Evolutionary conservation across 2,888 invertebrate species (phyloP).

Genomic region (Catonia carolina): DNA sequence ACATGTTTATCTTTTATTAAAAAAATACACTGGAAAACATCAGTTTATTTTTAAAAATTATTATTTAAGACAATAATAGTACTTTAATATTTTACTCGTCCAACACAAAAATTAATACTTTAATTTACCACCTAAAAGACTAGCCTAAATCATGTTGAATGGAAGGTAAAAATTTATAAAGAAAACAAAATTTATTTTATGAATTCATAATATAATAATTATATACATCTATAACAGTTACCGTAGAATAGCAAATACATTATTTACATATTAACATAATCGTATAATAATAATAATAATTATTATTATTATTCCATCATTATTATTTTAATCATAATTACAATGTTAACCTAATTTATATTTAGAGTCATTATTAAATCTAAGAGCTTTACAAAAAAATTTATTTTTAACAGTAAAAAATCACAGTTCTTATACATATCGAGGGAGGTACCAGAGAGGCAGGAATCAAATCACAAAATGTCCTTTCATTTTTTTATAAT

Average conservation of each 20-base stretch:
- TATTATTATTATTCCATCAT: too few relatives aligned
- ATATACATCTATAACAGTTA: conserved; percentile 18
- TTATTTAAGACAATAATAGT: too few relatives aligned
- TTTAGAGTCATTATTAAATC: neutral
- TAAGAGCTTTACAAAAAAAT: conserved; percentile 25
- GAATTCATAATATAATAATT: conserved; percentile 9
- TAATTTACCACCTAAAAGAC: conserved; percentile 12
- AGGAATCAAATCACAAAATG: conserved; percentile 22
- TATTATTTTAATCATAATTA: too few relatives aligned
- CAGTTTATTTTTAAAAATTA: too few relatives aligned
- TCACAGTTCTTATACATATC: conserved; percentile 24
- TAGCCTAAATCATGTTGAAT: conserved; percentile 24
- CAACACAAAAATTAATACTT: too few relatives aligned
- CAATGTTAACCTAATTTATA: too few relatives aligned
- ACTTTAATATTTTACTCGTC: too few relatives aligned
- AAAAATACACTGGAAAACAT: conserved; percentile 25
- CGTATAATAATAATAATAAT: too few relatives aligned
- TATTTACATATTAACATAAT: neutral
- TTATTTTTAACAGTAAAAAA: conserved; percentile 30
- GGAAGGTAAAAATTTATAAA: conserved; percentile 23
- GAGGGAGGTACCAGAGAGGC: conserved; percentile 29
- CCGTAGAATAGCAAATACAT: neutral
- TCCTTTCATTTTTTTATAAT: too few relatives aligned
- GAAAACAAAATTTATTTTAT: conserved; percentile 1
- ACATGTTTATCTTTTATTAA: conserved; percentile 21